Evolutionary conservation across 2,888 invertebrate genomes (phyloP).

Genomic region (Anticlea derivata): DNA sequence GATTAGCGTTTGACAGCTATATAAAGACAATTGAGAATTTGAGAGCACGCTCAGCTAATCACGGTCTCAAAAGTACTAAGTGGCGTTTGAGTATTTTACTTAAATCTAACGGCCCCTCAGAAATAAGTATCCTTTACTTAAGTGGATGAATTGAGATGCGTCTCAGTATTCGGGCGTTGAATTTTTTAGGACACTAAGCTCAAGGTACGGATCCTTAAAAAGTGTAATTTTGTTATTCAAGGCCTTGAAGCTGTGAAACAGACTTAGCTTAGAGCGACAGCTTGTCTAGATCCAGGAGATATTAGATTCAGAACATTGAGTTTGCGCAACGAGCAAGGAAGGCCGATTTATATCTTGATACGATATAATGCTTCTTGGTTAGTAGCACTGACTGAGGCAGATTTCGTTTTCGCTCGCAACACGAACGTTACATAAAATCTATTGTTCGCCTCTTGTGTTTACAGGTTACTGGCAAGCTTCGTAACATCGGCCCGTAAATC

Average conservation of each 20-base stretch:
- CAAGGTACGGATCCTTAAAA: no score
- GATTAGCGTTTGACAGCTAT: no score
- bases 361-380: constrained; percentile 59
- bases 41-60: no score
- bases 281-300: constrained; percentile 17
- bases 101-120: no score
- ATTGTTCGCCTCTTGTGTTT: constrained; percentile 49
- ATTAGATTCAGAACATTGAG: constrained; percentile 30
- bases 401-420: constrained; percentile 63
- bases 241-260: not conserved
- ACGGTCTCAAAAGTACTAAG: no score
- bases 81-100: no score
- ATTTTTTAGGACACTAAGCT: no score
- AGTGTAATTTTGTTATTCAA: no score
- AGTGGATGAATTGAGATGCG: no score
- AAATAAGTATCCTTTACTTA: no score
- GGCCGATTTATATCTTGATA: constrained; percentile 52
- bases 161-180: no score
- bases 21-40: no score
- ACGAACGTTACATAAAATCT: constrained; percentile 62
- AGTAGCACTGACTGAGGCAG: constrained; percentile 45
- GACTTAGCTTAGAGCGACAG: not conserved
- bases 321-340: constrained; percentile 47
- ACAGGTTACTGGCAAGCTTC: constrained; percentile 43
- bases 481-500: constrained; percentile 48